Percentiles rank a stretch among this genome's conserved stretches.
phyloP scores from a whole-genome alignment of 1,140 invertebrate species.

The Pseudomyrmex dendroicus region DNA sequence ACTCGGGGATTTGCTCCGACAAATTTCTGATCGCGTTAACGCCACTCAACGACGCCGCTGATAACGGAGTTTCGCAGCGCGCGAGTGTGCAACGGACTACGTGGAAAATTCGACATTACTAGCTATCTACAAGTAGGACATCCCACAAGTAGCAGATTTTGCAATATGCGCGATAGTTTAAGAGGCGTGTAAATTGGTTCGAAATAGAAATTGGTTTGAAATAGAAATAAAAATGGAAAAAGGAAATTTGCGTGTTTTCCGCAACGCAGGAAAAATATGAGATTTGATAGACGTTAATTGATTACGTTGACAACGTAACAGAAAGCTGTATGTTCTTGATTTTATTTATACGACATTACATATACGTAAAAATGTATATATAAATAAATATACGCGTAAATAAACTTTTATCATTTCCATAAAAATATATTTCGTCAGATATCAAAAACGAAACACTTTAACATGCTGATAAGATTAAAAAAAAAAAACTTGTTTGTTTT shows the following conservation, averaged over 20 bases:
- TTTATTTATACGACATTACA: conserved; percentile 27
- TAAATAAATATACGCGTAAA: background rate
- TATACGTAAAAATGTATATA: background rate
- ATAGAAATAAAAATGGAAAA: background rate
- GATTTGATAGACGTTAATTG: background rate
- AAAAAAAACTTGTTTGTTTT: background rate
- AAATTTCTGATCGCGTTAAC: conserved; percentile 58
- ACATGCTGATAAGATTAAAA: background rate
- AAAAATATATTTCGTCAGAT: conserved; percentile 16
- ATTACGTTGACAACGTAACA: conserved; percentile 5
- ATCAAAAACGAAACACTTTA: conserved; percentile 9
- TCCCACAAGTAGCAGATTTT: conserved; percentile 1
- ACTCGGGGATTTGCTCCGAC: background rate
- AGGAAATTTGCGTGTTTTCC: background rate
- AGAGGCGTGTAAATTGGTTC: background rate
- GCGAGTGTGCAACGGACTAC: conserved; percentile 16
- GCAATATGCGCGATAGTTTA: background rate
- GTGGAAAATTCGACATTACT: conserved; percentile 3
- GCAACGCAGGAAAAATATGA: too few species aligned
- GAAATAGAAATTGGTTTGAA: background rate
- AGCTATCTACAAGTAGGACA: background rate
- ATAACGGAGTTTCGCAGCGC: conserved; percentile 1
- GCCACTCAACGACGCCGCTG: background rate
- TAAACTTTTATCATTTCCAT: conserved; percentile 23
- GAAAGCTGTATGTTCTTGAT: background rate